Conservation (phyloP, 2,888 invertebrate genomes). For the Leuctra nigra region DNA sequence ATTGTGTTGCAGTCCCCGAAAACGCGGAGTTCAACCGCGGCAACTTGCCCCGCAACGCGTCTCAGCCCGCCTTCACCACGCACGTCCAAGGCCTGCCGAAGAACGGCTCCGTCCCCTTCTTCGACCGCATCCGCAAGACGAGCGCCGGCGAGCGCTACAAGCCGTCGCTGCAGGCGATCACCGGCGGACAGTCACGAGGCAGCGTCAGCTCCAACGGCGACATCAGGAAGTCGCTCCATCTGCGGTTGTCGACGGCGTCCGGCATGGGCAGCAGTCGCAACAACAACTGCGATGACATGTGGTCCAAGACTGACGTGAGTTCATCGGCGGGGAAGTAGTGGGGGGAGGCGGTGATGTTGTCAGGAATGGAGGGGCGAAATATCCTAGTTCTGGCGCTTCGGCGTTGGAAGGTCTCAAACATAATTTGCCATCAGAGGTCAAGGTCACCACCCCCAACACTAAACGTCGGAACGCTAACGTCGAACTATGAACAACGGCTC, state of each 20-base stretch:
- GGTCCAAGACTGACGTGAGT: slow-evolving; percentile 37
- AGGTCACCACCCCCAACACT: too few species aligned
- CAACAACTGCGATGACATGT: slow-evolving; percentile 41
- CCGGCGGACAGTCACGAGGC: slow-evolving; percentile 61
- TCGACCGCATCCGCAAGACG: slow-evolving; percentile 78
- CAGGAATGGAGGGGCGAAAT: too few species aligned
- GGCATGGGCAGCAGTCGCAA: slow-evolving; percentile 52
- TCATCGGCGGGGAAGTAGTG: background rate
- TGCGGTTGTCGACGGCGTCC: slow-evolving; percentile 50
- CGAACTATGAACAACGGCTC: too few species aligned
- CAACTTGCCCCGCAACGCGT: slow-evolving; percentile 73
- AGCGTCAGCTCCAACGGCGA: slow-evolving; percentile 72
- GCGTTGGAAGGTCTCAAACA: too few species aligned
- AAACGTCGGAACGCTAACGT: too few species aligned
- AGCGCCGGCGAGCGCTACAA: slow-evolving; percentile 78
- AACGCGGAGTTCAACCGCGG: slow-evolving; percentile 30
- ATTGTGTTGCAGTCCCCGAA: slow-evolving; percentile 28
- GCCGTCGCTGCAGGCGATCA: slow-evolving; percentile 75
- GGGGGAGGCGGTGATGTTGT: too few species aligned
- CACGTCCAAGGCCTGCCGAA: slow-evolving; percentile 39
- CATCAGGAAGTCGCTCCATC: slow-evolving; percentile 53
- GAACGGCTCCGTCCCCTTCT: slow-evolving; percentile 77
- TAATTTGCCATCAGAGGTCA: too few species aligned
- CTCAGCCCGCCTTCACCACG: slow-evolving; percentile 77
- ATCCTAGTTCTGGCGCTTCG: too few species aligned